Conservation (phyloP, 2,888 invertebrate genomes). For the Conchocele bisecta region DNA sequence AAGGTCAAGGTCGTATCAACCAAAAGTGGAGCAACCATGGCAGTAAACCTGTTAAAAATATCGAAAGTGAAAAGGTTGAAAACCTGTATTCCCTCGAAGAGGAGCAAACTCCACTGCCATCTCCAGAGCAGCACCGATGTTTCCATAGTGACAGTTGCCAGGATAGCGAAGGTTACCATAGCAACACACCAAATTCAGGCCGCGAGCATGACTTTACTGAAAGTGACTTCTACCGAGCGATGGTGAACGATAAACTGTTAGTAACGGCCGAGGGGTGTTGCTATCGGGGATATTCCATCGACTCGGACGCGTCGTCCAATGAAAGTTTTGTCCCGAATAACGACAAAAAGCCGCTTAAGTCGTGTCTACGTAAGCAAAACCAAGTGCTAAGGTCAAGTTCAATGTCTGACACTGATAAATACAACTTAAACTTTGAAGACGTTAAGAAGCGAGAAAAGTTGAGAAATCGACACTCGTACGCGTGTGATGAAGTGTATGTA, state of each 20-base stretch:
- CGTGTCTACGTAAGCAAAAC: conserved; percentile 72
- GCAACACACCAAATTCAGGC: conserved; percentile 10
- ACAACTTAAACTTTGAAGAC: conserved; percentile 58
- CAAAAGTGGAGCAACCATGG: conserved; percentile 39
- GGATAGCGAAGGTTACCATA: conserved; percentile 27
- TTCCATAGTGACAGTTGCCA: conserved; percentile 50
- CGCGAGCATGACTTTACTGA: conserved; percentile 38
- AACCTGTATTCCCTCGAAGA: conserved; percentile 70
- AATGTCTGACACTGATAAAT: conserved; percentile 67
- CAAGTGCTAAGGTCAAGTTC: conserved; percentile 68
- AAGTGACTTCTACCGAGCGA: conserved; percentile 43
- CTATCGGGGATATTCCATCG: conserved; percentile 51
- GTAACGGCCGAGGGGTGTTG: conserved; percentile 39
- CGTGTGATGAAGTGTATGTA: conserved; percentile 74
- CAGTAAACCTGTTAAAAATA: conserved; percentile 26
- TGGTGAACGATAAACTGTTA: conserved; percentile 48
- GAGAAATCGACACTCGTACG: conserved; percentile 75
- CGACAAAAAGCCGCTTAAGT: conserved; percentile 75
- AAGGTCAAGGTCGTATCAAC: conserved; percentile 35
- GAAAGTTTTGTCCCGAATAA: conserved; percentile 63
- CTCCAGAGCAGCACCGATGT: conserved; percentile 65
- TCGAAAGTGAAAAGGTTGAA: conserved; percentile 45
- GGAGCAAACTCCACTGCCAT: conserved; percentile 69
- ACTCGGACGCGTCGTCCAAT: conserved; percentile 63
- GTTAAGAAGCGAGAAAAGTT: conserved; percentile 59